Conservation (phyloP, 1,140 invertebrate species). For the Pogonomyrmex californicus region DNA sequence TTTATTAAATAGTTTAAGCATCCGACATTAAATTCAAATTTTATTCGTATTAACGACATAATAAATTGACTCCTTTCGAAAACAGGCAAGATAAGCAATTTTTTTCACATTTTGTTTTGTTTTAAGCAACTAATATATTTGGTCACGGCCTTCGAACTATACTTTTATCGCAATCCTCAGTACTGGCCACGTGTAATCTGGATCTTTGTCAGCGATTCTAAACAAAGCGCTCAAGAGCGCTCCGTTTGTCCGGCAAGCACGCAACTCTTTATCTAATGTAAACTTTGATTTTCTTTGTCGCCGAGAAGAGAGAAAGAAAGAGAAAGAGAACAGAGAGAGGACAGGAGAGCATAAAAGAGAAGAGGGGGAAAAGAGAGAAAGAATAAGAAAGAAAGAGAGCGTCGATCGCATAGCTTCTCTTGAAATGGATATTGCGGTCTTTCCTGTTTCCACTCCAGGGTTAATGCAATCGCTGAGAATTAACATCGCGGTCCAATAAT, state of each 20-base stretch:
- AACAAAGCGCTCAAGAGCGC: conserved; percentile 77
- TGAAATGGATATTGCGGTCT: conserved; percentile 54
- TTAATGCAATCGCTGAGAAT: not conserved
- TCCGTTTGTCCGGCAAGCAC: conserved; percentile 74
- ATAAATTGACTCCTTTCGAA: conserved; percentile 2
- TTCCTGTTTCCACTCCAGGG: conserved; percentile 10
- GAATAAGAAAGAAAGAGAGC: not conserved
- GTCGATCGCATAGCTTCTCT: conserved; percentile 59
- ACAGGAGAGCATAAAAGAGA: not conserved
- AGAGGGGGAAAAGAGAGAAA: not conserved
- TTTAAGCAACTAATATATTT: conserved; percentile 31
- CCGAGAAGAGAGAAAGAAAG: not conserved
- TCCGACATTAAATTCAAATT: too few relatives aligned
- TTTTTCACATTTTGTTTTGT: conserved; percentile 2
- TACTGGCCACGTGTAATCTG: conserved; percentile 70
- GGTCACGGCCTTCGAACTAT: conserved; percentile 68
- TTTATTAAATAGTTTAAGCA: too few relatives aligned
- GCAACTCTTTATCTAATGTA: conserved; percentile 80
- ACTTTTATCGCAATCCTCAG: conserved; percentile 70
- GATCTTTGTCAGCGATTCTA: conserved; percentile 79
- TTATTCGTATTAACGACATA: not conserved
- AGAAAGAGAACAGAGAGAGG: not conserved
- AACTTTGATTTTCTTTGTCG: conserved; percentile 80
- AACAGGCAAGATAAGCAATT: not conserved
- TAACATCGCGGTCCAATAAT: not conserved